Evolutionary conservation across 1,140 invertebrate genomes (phyloP).

Genomic region (Plutomurus gul): DNA sequence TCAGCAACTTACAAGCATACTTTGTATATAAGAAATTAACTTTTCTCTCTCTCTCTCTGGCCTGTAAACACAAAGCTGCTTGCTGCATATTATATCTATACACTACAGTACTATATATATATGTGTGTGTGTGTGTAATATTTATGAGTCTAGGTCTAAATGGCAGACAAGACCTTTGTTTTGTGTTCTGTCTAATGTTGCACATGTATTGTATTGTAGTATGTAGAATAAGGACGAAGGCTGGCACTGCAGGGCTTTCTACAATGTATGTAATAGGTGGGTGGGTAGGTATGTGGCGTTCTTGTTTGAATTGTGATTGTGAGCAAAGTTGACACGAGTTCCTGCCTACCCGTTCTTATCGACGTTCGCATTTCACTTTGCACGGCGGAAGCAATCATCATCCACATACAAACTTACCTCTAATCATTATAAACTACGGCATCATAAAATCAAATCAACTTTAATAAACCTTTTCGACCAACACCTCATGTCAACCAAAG

Average conservation of each 20-base stretch:
- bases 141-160: too few relatives aligned
- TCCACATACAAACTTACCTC: conserved; percentile 32
- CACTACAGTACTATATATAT: too few relatives aligned
- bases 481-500: background rate
- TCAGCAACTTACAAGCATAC: too few relatives aligned
- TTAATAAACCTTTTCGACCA: background rate
- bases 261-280: too few relatives aligned
- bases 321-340: conserved; percentile 4
- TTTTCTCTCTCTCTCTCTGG: background rate
- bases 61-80: background rate
- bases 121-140: too few relatives aligned
- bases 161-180: too few relatives aligned
- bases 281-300: background rate
- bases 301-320: background rate
- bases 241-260: too few relatives aligned
- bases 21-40: too few relatives aligned
- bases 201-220: too few relatives aligned
- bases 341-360: conserved; percentile 19
- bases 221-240: background rate
- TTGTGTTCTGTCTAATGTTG: too few relatives aligned
- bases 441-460: conserved; percentile 26
- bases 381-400: conserved; percentile 41
- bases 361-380: conserved; percentile 42
- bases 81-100: too few relatives aligned
- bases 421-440: conserved; percentile 13